Percentiles rank a stretch among this genome's conserved stretches.
Conservation (phyloP, 2,797 vertebrate genomes). For the Danio aesculapii region DNA sequence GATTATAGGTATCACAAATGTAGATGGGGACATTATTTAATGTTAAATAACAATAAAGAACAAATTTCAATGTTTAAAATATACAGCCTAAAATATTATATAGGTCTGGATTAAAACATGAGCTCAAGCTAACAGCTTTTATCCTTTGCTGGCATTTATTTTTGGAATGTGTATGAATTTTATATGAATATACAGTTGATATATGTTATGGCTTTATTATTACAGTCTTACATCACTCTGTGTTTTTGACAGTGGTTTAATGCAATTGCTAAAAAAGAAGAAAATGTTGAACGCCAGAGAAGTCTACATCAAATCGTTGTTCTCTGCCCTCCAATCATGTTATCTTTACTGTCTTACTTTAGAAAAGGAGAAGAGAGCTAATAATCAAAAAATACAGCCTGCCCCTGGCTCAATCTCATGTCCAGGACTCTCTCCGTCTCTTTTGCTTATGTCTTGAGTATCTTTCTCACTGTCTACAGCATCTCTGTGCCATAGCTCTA, state of each 20-base stretch:
- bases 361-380: conserved; percentile 37
- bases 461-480: conserved; percentile 29
- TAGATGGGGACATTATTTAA: too few species aligned
- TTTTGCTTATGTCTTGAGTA: background rate
- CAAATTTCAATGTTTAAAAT: too few species aligned
- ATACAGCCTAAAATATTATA: too few species aligned
- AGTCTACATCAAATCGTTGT: background rate
- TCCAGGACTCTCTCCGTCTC: background rate
- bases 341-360: conserved; percentile 30
- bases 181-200: background rate
- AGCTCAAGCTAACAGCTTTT: background rate
- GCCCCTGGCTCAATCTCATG: conserved; percentile 24
- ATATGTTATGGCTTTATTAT: background rate
- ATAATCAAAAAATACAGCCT: conserved; percentile 38
- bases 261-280: too few species aligned
- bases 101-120: too few species aligned
- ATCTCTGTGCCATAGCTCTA: conserved; percentile 19
- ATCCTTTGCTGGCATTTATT: background rate
- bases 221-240: background rate
- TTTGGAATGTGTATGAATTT: background rate
- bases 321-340: background rate
- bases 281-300: background rate
- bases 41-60: too few species aligned
- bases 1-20: too few species aligned
- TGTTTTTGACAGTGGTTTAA: background rate